phyloP scores from a whole-genome alignment of 2,888 invertebrate genomes.

The Erebia epiphron region DNA sequence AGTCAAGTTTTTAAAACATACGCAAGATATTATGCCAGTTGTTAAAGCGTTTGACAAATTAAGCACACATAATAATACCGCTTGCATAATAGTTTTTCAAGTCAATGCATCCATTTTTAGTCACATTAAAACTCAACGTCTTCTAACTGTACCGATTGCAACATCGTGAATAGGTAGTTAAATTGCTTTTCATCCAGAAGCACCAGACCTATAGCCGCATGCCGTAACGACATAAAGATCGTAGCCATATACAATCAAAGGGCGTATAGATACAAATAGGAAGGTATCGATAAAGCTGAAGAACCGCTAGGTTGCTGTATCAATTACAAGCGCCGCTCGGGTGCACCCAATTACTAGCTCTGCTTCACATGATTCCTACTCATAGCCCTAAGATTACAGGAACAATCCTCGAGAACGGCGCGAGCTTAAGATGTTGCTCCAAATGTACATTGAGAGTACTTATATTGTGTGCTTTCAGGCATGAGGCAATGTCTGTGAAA shows the following conservation, averaged over 20 bases:
- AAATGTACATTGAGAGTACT: conserved; percentile 36
- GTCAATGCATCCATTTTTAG: conserved; percentile 50
- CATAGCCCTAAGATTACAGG: conserved; percentile 53
- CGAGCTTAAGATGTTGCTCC: conserved; percentile 34
- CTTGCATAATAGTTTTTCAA: conserved; percentile 12
- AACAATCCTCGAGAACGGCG: conserved; percentile 38
- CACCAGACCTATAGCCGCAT: conserved; percentile 42
- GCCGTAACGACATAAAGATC: conserved; percentile 47
- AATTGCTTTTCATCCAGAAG: conserved; percentile 47
- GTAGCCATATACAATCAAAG: conserved; percentile 46
- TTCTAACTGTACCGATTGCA: conserved; percentile 73
- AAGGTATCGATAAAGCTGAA: conserved; percentile 47
- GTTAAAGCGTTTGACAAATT: background rate
- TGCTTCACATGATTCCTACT: conserved; percentile 75
- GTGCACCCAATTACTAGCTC: conserved; percentile 77
- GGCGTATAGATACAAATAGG: conserved; percentile 59
- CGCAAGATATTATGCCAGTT: background rate
- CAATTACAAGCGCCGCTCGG: conserved; percentile 76
- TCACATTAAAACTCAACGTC: conserved; percentile 63
- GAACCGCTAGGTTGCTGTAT: conserved; percentile 77
- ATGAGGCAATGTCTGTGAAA: no score
- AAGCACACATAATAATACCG: conserved; percentile 16
- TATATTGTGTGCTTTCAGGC: conserved; percentile 1
- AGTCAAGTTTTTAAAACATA: conserved; percentile 10
- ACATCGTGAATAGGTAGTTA: conserved; percentile 49